Base-by-base conservation (phyloP, 1,140 invertebrate genomes). In the Conus ventricosus region DNA sequence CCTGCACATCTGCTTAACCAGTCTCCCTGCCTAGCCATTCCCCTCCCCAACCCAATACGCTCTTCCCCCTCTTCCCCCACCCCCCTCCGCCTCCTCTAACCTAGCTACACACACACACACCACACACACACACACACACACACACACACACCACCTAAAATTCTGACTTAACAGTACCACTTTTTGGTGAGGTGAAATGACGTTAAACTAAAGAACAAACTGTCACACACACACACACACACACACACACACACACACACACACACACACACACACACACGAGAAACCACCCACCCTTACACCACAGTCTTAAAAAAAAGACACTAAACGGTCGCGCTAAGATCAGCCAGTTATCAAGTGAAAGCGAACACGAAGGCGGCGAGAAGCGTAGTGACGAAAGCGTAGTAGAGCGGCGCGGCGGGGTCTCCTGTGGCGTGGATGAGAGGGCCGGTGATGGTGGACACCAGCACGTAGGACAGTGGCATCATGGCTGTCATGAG, bases 391-490 rank as follows among this genome's bases (percentile, higher is more conserved):
- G 63, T 75, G 51, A 27, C 75, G 15, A 54, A 5, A 53, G 39
- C 75, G 75, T 78, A 87, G 54, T 75, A 27, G 25, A 87, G 39
- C 6, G 85, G 85, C 7, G 85, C 57, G 13, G 71, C 67, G 71
- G 85, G 71, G 53, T 87, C 85, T 20, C 75, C 85, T 15, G 85
- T 87, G 51, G 23, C 53, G 51, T 87, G 39, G 39, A 87, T 87
- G 5, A 87, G 85, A 7, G 85, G 85, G 6, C 85, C 85, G n/a
- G 85, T 78, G 51, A 87, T 20, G 15, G 85, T 51, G 20, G 71
- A 87, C 71, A 87, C 85, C 51, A 87, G 11, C 25, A 87, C 51
- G 54, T 55, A 78, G 60, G 85, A 67, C 71, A 75, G 54, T 11
- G 85, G 75, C 53, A 78, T 54, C 75, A 78, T 78, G 71, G 71